phyloP scores from a whole-genome alignment of 2,888 invertebrate genomes.

The Nebria brevicollis region DNA sequence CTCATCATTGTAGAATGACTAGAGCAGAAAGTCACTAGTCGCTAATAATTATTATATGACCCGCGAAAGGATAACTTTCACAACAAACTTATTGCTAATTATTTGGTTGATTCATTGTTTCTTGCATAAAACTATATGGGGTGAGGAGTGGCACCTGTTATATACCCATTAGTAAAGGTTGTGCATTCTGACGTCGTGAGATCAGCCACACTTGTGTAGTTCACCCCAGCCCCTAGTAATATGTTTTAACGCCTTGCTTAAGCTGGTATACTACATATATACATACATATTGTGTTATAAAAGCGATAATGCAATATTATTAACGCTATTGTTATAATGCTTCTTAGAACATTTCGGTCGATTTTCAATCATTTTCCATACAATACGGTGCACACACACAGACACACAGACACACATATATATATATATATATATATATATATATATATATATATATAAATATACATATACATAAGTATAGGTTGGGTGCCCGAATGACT shows the following conservation, averaged over 20 bases:
- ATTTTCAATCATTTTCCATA: neutral
- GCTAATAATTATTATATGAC: neutral
- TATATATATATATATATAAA: too few relatives aligned
- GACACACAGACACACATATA: too few relatives aligned
- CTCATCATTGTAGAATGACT: neutral
- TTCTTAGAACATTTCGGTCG: neutral
- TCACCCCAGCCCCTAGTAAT: neutral
- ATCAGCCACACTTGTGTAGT: neutral
- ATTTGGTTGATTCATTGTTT: neutral
- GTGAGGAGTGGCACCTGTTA: neutral
- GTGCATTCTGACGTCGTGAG: neutral
- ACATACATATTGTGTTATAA: neutral
- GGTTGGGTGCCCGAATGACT: too few relatives aligned
- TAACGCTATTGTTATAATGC: neutral
- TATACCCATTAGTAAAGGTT: neutral
- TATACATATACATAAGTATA: too few relatives aligned
- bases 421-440: too few relatives aligned
- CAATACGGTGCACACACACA: neutral
- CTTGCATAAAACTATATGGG: neutral
- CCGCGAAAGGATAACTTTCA: neutral
- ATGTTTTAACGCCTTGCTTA: neutral
- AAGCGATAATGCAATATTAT: neutral
- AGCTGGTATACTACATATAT: neutral
- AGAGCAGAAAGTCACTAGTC: neutral
- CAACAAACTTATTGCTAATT: neutral